A percentile compares a stretch with the other conserved stretches of the same genome.
These are phyloP conservation scores for Octodonta nipae DNA, from an alignment of 2,888 invertebrate species.

Conservation along the genomic window DNA sequence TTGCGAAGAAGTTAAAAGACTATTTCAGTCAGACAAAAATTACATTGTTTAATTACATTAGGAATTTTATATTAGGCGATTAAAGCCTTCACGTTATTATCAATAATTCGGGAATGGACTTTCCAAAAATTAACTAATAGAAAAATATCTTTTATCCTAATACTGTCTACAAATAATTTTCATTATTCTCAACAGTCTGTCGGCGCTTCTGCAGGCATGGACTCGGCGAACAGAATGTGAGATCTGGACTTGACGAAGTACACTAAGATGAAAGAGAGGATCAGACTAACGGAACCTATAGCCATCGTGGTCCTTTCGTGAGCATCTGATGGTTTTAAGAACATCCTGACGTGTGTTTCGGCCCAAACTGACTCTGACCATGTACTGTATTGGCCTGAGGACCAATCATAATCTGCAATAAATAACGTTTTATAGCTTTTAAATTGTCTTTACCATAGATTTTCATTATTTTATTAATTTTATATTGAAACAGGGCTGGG, in stretches of 20 bases:
- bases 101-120: no score
- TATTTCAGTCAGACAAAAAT: no score
- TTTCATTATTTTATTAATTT: neutral
- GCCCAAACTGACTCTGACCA: constrained; percentile 86
- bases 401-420: constrained; percentile 61
- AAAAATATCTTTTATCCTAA: no score
- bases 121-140: no score
- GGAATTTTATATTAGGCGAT: no score
- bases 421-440: no score
- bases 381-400: constrained; percentile 63
- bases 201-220: constrained; percentile 17
- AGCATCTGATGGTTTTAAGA: constrained; percentile 54
- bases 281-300: constrained; percentile 39
- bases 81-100: no score
- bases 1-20: no score
- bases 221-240: constrained; percentile 34
- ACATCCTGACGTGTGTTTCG: constrained; percentile 59
- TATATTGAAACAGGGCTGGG: no score
- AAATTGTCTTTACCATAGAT: constrained; percentile 2
- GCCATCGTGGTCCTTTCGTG: constrained; percentile 43
- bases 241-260: constrained; percentile 41
- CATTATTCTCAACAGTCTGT: constrained; percentile 23
- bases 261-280: constrained; percentile 40
- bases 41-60: no score
- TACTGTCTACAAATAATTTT: no score